Evolutionary conservation across 2,113 vertebrate species (phyloP).

Genomic region (Corydoras sp.): DNA sequence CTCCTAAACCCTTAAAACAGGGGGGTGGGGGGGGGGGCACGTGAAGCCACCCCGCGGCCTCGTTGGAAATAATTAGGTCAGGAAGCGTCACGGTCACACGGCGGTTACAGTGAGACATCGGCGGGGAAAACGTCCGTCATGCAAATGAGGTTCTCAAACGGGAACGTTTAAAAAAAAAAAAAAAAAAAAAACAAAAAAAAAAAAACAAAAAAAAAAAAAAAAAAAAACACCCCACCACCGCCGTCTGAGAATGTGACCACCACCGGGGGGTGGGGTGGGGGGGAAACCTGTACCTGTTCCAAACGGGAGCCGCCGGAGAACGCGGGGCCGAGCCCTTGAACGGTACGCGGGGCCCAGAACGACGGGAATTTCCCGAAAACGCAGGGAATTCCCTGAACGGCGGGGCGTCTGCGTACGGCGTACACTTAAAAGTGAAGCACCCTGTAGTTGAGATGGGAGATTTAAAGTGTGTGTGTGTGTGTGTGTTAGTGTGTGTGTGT

Average conservation of each 20-base stretch:
- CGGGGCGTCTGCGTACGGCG: conserved; percentile 35
- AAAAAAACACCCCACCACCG: neutral
- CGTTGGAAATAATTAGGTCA: conserved; percentile 57
- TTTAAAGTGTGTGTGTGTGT: neutral
- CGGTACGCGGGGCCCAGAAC: conserved; percentile 62
- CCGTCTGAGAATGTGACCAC: neutral
- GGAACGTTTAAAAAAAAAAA: too few species aligned
- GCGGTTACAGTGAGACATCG: conserved; percentile 38
- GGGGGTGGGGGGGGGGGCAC: conserved; percentile 42
- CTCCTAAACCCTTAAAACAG: conserved; percentile 38
- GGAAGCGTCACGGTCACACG: conserved; percentile 47
- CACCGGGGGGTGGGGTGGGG: neutral
- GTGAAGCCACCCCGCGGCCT: conserved; percentile 53
- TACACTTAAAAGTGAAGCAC: conserved; percentile 45
- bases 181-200: too few species aligned
- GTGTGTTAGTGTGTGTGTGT: neutral
- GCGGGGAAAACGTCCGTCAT: conserved; percentile 24
- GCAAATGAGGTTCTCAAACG: conserved; percentile 9
- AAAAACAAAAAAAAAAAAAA: too few species aligned
- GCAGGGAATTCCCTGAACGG: conserved; percentile 61
- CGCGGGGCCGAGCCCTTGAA: conserved; percentile 48
- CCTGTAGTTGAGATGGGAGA: conserved; percentile 16
- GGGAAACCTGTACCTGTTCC: conserved; percentile 16
- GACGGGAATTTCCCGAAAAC: conserved; percentile 66
- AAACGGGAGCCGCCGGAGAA: conserved; percentile 20